These are phyloP conservation scores for Sterrhoptilus dennistouni DNA, from an alignment of 2,113 vertebrate genomes.

Conservation along the genomic window DNA sequence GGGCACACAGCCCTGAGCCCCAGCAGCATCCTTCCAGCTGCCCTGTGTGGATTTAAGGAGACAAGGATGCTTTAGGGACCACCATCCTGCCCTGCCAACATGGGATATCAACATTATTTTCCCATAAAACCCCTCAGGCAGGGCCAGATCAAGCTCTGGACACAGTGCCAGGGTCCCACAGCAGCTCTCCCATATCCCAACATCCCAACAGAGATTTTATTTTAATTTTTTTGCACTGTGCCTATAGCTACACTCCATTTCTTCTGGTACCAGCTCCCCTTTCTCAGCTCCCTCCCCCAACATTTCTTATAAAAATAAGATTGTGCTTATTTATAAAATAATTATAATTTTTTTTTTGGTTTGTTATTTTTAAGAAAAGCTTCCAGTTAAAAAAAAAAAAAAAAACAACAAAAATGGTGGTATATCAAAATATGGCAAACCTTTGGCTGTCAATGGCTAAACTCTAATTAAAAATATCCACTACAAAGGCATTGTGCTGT, in stretches of 20 bases:
- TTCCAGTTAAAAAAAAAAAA: conserved; percentile 74
- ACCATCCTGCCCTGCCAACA: background rate
- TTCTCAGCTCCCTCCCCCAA: background rate
- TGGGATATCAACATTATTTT: background rate
- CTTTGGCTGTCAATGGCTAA: conserved; percentile 66
- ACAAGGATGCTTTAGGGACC: background rate
- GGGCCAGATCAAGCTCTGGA: background rate
- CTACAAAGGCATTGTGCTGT: conserved; percentile 67
- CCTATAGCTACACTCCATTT: background rate
- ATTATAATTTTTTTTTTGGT: background rate
- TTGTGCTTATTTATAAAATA: conserved; percentile 77
- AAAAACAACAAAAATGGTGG: background rate
- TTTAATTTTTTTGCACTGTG: background rate
- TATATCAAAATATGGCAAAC: conserved; percentile 77
- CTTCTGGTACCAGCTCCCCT: conserved; percentile 49
- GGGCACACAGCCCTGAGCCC: background rate
- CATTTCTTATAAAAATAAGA: conserved; percentile 79
- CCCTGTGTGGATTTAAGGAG: background rate
- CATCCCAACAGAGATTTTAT: background rate
- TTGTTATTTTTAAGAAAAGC: conserved; percentile 66
- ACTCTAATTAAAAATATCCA: conserved; percentile 63
- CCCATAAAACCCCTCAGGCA: background rate
- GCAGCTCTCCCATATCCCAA: conserved; percentile 57
- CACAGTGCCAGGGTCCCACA: fast-evolving
- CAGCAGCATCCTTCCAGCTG: background rate